phyloP scores from a whole-genome alignment of 2,113 vertebrate species.

The Turdus rufiventris region DNA sequence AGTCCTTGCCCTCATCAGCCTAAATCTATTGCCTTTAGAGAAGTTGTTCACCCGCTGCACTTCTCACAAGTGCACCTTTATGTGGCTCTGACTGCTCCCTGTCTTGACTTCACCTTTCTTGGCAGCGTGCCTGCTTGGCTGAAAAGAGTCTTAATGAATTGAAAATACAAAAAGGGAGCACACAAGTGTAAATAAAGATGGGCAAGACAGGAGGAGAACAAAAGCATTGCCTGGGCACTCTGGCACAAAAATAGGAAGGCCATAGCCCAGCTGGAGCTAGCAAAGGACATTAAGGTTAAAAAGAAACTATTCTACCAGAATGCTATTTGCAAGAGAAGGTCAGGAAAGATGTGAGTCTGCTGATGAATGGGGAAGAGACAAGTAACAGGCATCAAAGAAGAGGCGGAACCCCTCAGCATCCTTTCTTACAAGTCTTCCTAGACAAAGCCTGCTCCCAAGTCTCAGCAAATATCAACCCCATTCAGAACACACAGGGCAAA shows the following conservation, averaged over 20 bases:
- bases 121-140: not conserved
- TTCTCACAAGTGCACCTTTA: slow-evolving; percentile 8
- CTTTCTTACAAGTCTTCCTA: not conserved
- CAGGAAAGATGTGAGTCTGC: not conserved
- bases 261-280: not conserved
- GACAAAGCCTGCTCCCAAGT: not conserved
- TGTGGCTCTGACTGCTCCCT: not conserved
- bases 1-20: not conserved
- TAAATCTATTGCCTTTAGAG: not conserved
- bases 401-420: not conserved
- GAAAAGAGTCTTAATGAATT: slow-evolving; percentile 18
- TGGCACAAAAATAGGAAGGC: not conserved
- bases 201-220: not conserved
- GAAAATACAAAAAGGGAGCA: slow-evolving; percentile 15
- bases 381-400: not conserved
- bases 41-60: not conserved
- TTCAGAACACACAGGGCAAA: not conserved
- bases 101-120: slow-evolving; percentile 1
- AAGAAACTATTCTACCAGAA: not conserved
- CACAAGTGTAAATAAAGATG: slow-evolving; percentile 13
- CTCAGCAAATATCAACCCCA: not conserved
- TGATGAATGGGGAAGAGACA: not conserved
- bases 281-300: not conserved
- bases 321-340: not conserved
- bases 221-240: not conserved